phyloP scores from a whole-genome alignment of 2,797 vertebrate genomes.

The Megaceryle alcyon region DNA sequence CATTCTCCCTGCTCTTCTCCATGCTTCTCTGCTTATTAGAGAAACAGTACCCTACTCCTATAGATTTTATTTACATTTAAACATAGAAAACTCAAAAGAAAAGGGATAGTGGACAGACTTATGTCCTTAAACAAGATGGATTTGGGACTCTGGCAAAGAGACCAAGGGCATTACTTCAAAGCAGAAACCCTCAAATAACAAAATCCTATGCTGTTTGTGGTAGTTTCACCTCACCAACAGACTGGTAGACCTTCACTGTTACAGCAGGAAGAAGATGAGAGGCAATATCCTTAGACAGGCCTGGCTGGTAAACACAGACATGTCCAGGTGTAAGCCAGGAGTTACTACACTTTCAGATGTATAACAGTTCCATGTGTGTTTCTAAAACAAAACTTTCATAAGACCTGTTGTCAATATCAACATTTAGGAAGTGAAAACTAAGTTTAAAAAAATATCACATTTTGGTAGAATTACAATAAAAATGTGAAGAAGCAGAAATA shows the following conservation, averaged over 20 bases:
- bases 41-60: not conserved
- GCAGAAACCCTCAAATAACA: not conserved
- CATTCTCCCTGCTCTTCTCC: not conserved
- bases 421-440: not conserved
- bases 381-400: not conserved
- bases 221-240: not conserved
- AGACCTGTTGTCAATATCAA: not conserved
- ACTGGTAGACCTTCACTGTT: not conserved
- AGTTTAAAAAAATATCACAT: not conserved
- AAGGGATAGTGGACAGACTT: not conserved
- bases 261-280: not conserved
- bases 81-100: not conserved
- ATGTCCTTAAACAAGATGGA: not conserved
- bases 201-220: not conserved
- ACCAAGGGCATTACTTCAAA: not conserved
- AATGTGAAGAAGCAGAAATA: not conserved
- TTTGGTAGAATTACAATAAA: not conserved
- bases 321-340: not conserved
- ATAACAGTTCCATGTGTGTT: not conserved
- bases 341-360: not conserved
- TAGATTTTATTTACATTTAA: not conserved
- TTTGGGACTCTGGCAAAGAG: not conserved
- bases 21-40: not conserved
- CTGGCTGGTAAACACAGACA: not conserved
- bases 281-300: not conserved